Evolutionary conservation across 2,888 invertebrate genomes (phyloP), one percentile per base, ranked within the genome.

Genomic region (Scaptodrosophila latifasciaeformis): DNA sequence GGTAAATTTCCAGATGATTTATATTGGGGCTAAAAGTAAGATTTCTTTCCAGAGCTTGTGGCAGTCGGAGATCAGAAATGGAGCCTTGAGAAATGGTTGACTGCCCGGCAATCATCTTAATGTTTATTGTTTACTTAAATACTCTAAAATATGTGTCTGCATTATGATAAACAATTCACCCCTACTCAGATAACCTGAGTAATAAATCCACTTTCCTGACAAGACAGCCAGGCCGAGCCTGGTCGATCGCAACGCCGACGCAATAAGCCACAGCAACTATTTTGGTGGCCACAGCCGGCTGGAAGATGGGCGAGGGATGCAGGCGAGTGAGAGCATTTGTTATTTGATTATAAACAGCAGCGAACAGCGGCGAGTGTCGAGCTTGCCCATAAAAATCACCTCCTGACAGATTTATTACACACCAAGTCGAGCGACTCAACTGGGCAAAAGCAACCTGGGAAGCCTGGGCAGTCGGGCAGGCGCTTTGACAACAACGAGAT

Each of bases 401-500:
- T 81, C 79, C 70, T 83, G 83, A 82, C 84, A 82, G 82, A 82
- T 82, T 83, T 83, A 83, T 82, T 83, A 82, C 84, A 71, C 70
- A 67, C 64, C 65, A 30, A 48, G 53, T 51, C 52, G 54, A 54
- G 54, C 31, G 44, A 44, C 17, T 37, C 37, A 17, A 13, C 15
- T 17, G 15, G 17, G 49, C 54, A 54, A 31, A n/a, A 31, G 49
- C 45, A 46, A 45, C 45, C 31, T 19, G 42, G 45, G 31, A 34
- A 49, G 18, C 47, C 51, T 31, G 39, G 27, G 13, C 12, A 15
- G 48, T 46, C 67, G 59, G 42, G 17, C 45, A 46, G 57, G 42
- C 46, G 59, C 56, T 70, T 75, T 62, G 79, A 70, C 69, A 76
- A 64, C 70, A 77, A 80, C 67, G 78, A 75, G 75, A 80, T 75